Conservation (phyloP, 2,797 vertebrate genomes). For the Hephaestus fuliginosus region DNA sequence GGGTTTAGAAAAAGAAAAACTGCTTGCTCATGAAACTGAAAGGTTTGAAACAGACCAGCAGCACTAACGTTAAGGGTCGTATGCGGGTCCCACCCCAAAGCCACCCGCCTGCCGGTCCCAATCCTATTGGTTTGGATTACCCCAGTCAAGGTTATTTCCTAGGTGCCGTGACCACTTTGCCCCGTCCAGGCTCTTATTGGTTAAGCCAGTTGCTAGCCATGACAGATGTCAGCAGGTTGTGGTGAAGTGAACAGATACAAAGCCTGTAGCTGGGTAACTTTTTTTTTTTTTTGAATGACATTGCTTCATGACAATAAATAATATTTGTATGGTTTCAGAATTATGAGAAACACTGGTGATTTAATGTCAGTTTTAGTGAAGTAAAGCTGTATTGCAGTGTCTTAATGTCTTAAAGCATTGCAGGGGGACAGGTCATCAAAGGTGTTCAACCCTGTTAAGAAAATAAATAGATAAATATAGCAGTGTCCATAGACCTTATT, state of each 20-base stretch:
- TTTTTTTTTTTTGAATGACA: not conserved
- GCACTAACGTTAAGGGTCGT: slow-evolving; percentile 13
- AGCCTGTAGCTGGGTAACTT: not conserved
- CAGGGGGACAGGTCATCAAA: not conserved
- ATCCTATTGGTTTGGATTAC: slow-evolving; percentile 79
- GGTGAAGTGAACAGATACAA: slow-evolving; percentile 27
- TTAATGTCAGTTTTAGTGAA: not conserved
- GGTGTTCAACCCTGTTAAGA: slow-evolving; percentile 31
- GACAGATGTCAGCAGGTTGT: slow-evolving; percentile 67
- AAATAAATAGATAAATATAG: slow-evolving; percentile 29
- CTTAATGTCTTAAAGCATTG: not conserved
- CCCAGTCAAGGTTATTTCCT: slow-evolving; percentile 65
- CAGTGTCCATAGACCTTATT: not conserved
- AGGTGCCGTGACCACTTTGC: slow-evolving; percentile 55
- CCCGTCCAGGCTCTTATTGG: slow-evolving; percentile 52
- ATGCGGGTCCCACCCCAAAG: slow-evolving; percentile 17
- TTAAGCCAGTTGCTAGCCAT: slow-evolving; percentile 59
- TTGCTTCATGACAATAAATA: not conserved
- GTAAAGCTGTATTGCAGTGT: not conserved
- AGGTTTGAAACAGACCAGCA: not conserved
- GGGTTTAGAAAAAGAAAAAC: not conserved
- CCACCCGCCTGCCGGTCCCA: slow-evolving; percentile 48
- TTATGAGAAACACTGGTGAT: not conserved
- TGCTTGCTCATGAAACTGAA: not conserved
- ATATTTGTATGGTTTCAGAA: not conserved